Conservation (phyloP, 53 echinoderm and acorn worm species). For the Holothuria scabra region DNA sequence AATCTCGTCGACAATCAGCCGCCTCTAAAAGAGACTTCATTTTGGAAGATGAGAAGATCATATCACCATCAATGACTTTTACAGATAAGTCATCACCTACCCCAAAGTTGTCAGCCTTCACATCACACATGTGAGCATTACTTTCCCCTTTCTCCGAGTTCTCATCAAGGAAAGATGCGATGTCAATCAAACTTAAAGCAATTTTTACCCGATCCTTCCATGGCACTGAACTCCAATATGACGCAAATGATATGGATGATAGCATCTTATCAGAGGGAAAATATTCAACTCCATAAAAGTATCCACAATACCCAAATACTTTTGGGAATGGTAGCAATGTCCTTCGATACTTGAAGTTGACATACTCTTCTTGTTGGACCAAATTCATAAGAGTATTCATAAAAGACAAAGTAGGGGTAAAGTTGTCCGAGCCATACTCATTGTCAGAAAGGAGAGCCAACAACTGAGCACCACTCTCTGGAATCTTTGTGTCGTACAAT, state of each 20-base stretch:
- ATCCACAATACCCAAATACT: conserved; percentile 84
- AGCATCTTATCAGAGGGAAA: conserved; percentile 72
- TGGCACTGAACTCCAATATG: conserved; percentile 28
- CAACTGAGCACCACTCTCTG: background rate
- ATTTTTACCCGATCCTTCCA: conserved; percentile 74
- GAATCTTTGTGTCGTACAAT: background rate
- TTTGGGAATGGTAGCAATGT: conserved; percentile 52
- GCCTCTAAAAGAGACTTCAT: conserved; percentile 69
- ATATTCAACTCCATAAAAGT: conserved; percentile 83
- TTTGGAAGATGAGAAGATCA: conserved; percentile 74
- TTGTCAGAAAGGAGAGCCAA: conserved; percentile 14
- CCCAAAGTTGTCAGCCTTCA: conserved; percentile 95
- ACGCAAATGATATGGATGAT: conserved; percentile 26
- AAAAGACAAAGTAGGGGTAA: conserved; percentile 43
- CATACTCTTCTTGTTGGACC: conserved; percentile 84
- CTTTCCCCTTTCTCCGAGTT: conserved; percentile 40
- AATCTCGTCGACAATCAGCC: conserved; percentile 59
- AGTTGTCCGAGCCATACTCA: background rate
- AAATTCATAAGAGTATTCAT: conserved; percentile 87
- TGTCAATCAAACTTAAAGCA: conserved; percentile 68
- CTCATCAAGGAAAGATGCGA: conserved; percentile 62
- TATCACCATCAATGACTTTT: conserved; percentile 88
- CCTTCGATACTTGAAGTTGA: conserved; percentile 67
- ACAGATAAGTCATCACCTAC: conserved; percentile 61
- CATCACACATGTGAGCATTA: conserved; percentile 81